phyloP scores from a whole-genome alignment of 2,113 vertebrate species.

The Procapra przewalskii region DNA sequence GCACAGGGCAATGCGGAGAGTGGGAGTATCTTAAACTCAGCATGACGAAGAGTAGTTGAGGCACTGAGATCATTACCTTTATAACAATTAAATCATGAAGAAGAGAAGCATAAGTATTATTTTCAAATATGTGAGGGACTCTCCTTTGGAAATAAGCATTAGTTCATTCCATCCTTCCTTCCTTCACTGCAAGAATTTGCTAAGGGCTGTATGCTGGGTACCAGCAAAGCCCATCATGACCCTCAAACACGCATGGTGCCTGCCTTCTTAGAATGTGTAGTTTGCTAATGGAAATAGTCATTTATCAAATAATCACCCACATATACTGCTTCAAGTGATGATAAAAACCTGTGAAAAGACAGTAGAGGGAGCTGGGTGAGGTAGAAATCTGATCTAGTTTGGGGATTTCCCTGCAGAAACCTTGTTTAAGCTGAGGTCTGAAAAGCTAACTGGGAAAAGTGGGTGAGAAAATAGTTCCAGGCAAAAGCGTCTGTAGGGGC shows the following conservation, averaged over 20 bases:
- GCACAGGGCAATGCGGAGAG: background rate
- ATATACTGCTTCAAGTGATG: background rate
- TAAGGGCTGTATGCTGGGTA: background rate
- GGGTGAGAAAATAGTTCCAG: background rate
- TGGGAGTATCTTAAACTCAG: background rate
- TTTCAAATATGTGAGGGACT: background rate
- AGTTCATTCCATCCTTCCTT: background rate
- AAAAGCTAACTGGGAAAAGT: background rate
- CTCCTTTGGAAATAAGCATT: background rate
- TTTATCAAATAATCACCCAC: background rate
- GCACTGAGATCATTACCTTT: background rate
- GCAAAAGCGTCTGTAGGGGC: background rate
- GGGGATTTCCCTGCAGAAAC: background rate
- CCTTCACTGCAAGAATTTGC: background rate
- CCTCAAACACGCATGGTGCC: too few relatives aligned
- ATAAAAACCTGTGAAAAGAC: background rate
- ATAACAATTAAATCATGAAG: background rate
- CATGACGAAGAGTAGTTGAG: background rate
- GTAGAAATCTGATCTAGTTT: background rate
- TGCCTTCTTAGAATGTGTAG: background rate
- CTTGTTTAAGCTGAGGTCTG: background rate
- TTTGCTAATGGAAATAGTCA: background rate
- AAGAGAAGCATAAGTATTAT: background rate
- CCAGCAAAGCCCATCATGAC: background rate
- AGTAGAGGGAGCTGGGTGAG: background rate